A percentile compares a stretch with the other conserved stretches of the same genome.
Evolutionary conservation across 2,888 invertebrate species (phyloP).

Genomic region (Latrodectus hesperus): DNA sequence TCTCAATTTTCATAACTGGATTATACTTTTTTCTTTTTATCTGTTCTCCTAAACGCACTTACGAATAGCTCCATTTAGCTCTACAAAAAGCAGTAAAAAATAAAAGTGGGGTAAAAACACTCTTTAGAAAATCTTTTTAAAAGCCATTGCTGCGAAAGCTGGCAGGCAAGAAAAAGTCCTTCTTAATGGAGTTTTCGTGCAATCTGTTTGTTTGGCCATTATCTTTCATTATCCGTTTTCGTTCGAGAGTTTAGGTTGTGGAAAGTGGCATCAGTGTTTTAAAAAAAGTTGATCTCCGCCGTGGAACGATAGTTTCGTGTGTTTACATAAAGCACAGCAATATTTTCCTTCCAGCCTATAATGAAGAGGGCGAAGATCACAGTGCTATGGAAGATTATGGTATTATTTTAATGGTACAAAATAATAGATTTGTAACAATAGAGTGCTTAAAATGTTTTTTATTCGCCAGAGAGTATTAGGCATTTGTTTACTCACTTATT

Average conservation of each 20-base stretch:
- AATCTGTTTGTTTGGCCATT: conserved; percentile 54
- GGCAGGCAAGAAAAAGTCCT: conserved; percentile 19
- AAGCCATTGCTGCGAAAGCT: conserved; percentile 8
- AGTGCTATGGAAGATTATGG: too few relatives aligned
- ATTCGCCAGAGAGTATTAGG: too few relatives aligned
- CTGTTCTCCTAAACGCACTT: conserved; percentile 1
- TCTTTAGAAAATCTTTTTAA: conserved; percentile 37
- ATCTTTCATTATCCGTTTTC: conserved; percentile 58
- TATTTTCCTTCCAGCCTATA: too few relatives aligned
- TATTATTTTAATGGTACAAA: too few relatives aligned
- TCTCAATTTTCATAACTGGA: conserved; percentile 30
- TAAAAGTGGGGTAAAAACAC: conserved; percentile 1
- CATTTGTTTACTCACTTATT: too few relatives aligned
- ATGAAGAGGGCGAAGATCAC: too few relatives aligned
- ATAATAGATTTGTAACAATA: too few relatives aligned
- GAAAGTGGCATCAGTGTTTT: conserved; percentile 33
- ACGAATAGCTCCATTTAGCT: conserved; percentile 21
- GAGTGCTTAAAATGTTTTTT: too few relatives aligned
- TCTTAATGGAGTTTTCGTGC: conserved; percentile 52
- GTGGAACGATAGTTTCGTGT: conserved; percentile 2
- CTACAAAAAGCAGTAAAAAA: conserved; percentile 19
- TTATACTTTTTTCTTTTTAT: conserved; percentile 12
- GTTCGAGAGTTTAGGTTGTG: conserved; percentile 18
- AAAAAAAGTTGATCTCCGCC: conserved; percentile 7
- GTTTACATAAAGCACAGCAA: background rate